phyloP scores from a whole-genome alignment of 2,797 vertebrate genomes.

The Alca torda region DNA sequence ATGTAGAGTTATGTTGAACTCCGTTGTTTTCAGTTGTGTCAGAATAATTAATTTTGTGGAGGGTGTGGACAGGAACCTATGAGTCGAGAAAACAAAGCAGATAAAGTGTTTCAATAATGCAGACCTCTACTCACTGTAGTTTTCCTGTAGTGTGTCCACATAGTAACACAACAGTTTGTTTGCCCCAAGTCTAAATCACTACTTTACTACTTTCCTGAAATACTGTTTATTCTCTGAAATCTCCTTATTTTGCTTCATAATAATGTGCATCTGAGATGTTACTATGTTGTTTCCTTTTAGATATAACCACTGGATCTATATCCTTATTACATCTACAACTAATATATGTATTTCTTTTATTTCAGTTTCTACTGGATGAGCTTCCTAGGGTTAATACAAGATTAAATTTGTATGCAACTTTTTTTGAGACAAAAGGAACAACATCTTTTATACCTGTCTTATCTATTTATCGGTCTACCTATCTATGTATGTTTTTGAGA shows the following conservation, averaged over 20 bases:
- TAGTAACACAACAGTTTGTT: neutral
- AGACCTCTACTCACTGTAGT: neutral
- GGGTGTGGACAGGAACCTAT: neutral
- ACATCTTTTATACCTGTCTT: neutral
- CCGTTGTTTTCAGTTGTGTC: neutral
- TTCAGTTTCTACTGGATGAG: neutral
- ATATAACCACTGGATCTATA: neutral
- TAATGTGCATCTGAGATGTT: neutral
- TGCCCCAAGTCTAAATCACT: neutral
- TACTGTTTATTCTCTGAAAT: neutral
- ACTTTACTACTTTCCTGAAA: neutral
- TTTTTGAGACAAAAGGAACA: neutral
- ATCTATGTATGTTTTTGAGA: neutral
- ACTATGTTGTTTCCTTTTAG: neutral
- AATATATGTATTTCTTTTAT: neutral
- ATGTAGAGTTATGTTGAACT: neutral
- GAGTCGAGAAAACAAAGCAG: neutral
- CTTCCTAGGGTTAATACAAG: neutral
- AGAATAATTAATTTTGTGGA: neutral
- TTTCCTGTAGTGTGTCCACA: neutral
- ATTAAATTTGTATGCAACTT: neutral
- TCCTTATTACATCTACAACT: neutral
- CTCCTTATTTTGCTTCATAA: neutral
- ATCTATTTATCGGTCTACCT: neutral
- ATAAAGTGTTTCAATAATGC: neutral